Base-by-base conservation (phyloP, 2,888 invertebrate genomes). In the Ichneumoninae sp. region DNA sequence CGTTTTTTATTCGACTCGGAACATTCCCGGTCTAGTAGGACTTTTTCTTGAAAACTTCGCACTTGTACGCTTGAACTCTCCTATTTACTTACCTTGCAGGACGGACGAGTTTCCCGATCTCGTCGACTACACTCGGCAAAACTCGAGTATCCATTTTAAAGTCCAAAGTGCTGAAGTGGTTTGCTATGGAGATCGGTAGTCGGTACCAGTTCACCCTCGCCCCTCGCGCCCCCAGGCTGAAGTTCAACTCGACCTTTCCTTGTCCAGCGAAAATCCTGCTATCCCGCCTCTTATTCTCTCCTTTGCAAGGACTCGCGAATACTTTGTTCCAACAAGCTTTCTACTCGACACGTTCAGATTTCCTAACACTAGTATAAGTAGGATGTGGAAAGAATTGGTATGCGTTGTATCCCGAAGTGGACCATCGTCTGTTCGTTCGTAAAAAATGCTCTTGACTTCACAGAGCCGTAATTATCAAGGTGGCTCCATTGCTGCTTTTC, bases 111-210 rank as follows among this genome's bases (percentile, higher is more conserved):
- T 76, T 82, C 81, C 44, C 81, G 66, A 77, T 82, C 71, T 82
- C 47, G 76, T 52, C 47, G 76, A 52, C 69, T 65, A 52, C 81
- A 76, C 76, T 82, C 71, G 70, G 81, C 81, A 71, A 76, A 82
- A 82, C 76, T 82, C 70, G 70, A 76, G 76, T 81, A 76, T 81
- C 76, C 70, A 76, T 82, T 82, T 82, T 82, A 70, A 76, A 82
- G 81, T 82, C 76, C 57, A 76, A 82, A 76, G 81, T 76, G 52
- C 65, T 70, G 44, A 66, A 82, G 81, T 76, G 76, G 76, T 82
- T 82, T 76, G 76, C 81, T 76, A 82, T 82, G 81, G 62, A 82
- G 81, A 81, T 81, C 70, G 76, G 76, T 65, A 60, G 70, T 52
- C 70, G 76, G 76, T 70, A 69, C 52, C 19, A 71, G 52, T 74